Percentiles rank a stretch among this genome's conserved stretches.
Conservation (phyloP, 1,140 invertebrate genomes). For the Trichonephila clavipes region DNA sequence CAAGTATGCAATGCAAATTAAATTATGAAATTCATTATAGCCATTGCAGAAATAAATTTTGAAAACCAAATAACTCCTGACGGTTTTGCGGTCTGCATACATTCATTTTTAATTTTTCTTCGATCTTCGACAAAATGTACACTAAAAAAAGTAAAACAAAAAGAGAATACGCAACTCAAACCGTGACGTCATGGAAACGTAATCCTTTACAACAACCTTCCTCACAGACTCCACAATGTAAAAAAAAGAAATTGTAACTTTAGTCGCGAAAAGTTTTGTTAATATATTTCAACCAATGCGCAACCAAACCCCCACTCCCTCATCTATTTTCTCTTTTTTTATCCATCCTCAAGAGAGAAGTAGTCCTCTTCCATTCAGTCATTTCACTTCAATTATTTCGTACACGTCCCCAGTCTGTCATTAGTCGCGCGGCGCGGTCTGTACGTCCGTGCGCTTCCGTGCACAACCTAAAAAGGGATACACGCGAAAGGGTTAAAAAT, state of each 20-base stretch:
- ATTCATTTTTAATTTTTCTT: too few species aligned
- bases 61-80: too few species aligned
- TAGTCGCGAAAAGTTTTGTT: constrained; percentile 28
- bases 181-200: neutral
- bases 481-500: constrained; percentile 43
- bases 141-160: neutral
- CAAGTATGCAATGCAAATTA: too few species aligned
- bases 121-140: too few species aligned
- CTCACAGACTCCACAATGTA: neutral
- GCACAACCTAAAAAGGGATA: constrained; percentile 53
- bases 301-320: neutral
- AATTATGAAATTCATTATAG: too few species aligned
- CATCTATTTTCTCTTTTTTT: neutral
- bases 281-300: neutral
- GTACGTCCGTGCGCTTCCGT: constrained; percentile 43
- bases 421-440: constrained; percentile 26
- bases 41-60: too few species aligned
- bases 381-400: constrained; percentile 25
- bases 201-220: neutral
- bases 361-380: neutral
- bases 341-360: neutral
- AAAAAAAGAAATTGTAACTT: neutral
- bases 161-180: neutral
- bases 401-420: constrained; percentile 28
- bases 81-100: too few species aligned